These are phyloP conservation scores for Toxotes chatareus DNA, from an alignment of 2,113 vertebrate genomes.

Conservation along the genomic window DNA sequence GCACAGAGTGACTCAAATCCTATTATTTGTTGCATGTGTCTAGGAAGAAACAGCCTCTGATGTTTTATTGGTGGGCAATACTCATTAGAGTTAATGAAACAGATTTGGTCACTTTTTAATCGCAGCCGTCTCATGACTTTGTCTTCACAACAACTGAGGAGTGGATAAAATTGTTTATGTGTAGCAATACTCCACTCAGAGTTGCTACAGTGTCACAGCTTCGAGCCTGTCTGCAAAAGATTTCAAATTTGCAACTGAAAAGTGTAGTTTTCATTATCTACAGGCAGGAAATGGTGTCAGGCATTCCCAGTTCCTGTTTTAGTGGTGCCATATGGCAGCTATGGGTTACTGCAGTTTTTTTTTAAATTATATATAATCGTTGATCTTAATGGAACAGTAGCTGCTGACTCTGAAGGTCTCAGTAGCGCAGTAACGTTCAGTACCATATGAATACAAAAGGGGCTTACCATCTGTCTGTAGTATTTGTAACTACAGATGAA, in stretches of 20 bases:
- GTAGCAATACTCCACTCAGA: not conserved
- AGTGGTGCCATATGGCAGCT: not conserved
- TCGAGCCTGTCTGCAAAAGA: not conserved
- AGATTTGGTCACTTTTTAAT: not conserved
- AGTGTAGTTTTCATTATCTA: not conserved
- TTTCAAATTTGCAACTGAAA: not conserved
- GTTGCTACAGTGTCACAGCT: not conserved
- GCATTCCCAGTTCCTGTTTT: not conserved
- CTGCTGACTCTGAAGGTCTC: conserved; percentile 6
- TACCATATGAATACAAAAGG: not conserved
- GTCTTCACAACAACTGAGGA: conserved; percentile 1
- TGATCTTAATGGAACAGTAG: not conserved
- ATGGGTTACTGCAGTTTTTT: not conserved
- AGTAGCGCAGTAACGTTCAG: not conserved
- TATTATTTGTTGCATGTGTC: conserved; percentile 23
- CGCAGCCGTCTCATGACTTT: not conserved
- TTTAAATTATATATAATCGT: not conserved
- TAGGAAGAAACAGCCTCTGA: not conserved
- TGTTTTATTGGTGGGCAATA: conserved; percentile 27
- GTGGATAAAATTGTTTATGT: not conserved
- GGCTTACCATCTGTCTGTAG: not conserved
- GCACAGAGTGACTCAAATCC: conserved; percentile 3
- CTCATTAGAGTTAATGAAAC: conserved; percentile 3
- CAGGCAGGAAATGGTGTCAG: not conserved
- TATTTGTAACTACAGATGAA: not conserved